Evolutionary conservation across 2,888 invertebrate genomes (phyloP), one percentile per base, ranked within the genome.

Genomic region (Xanthia togata): DNA sequence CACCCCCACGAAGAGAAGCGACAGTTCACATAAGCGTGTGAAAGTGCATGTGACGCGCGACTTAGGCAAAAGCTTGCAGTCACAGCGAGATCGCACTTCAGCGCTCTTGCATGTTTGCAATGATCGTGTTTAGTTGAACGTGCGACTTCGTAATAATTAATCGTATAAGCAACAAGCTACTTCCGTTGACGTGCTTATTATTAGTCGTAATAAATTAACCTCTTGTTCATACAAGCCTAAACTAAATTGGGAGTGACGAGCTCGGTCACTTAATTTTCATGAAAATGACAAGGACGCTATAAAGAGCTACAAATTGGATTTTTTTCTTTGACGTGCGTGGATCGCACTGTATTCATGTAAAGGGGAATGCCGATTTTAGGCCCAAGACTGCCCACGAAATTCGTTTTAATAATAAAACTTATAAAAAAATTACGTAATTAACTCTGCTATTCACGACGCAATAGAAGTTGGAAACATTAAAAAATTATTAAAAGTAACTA

Each of bases 1-100:
- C 50, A 41, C 41, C 47, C 11, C 14, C 8, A 38, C 57, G 26
- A 64, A n/a, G 23, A 44, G 53, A 23, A 53, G 72, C 65, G 53
- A 65, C 50, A 14, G 79, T 59, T 72, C 35, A 53, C 35, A 31
- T 65, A 60, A 53, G 73, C 75, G 68, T 63, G 81, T 68, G 74
- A 74, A 81, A 81, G 55, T 70, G 44, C 71, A 74, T 53, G 44
- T 70, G 70, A 67, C 60, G 69, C 44, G 26, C 59, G 72, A 73
- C 62, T 82, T 55, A 64, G 59, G 63, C 71, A 78, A 81, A 85
- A 87, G 82, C 79, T 76, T 72, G 14, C 53, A 79, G 79, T 81
- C 79, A 86, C 44, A 65, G 53, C n/a, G 59, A 50, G 20, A 79
- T 55, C 50, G 53, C 44, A 60, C 38, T 78, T 47, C n/a, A 65